Base-by-base conservation (phyloP, 2,113 vertebrate species). In the Sinocyclocheilus anshuiensis region DNA sequence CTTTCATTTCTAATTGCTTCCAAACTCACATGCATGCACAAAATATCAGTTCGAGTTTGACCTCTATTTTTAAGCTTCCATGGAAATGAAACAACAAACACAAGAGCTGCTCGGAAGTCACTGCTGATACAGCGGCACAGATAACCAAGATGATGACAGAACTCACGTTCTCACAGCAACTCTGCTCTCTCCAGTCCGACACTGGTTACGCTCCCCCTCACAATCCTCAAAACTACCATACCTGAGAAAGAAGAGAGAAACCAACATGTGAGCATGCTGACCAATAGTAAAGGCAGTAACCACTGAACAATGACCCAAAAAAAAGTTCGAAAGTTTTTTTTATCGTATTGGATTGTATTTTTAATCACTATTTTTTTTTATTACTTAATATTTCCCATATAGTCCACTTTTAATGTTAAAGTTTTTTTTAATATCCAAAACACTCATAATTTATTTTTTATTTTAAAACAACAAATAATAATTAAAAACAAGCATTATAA, bases 141-240 rank as follows among this genome's bases (percentile, higher is more conserved):
- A 83, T 83, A 83, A 83, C 42, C 42, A 16, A 0, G n/a, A 29
- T 1, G 8, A 48, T 50, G 39, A 67, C 39, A 9, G 24, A 33
- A 93, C 97, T 96, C 91, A 99, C 97, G 91, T 97, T 92, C 95
- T 95, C 90, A 99, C 95, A 29, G 95, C 96, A 1, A 90, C 86
- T 50, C 86, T 94, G 79, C 92, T 94, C 88, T 96, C 96, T 0
- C 93, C 90, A 15, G 94, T 89, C 72, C 87, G 94, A 65, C 89
- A 89, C 83, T 75, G 92, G 74, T 87, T 91, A 18, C 88, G 77
- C 3, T 95, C 94, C 86, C 89, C 92, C 76, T 84, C 90, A 10
- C 91, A 93, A 87, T 92, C 93, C 75, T 96, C 95, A 90, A 95
- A 85, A 86, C 90, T 93, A 88, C 96, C 97, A 84, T 96, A 97